Evolutionary conservation across 2,888 invertebrate species (phyloP), one percentile per base, ranked within the genome.

Genomic region (Scaptomyza tumidula): DNA sequence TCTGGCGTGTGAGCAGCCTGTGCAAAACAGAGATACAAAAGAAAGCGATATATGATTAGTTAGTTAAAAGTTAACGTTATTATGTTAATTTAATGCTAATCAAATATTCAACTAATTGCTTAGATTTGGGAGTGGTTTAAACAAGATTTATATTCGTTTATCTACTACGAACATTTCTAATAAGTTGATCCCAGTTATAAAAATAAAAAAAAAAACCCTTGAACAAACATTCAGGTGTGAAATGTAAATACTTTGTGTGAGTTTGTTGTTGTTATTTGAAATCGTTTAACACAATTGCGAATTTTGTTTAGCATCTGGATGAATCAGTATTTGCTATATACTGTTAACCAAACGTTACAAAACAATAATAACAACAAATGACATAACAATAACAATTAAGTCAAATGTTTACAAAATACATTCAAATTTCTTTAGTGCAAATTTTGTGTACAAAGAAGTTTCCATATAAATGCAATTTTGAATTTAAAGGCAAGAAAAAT

Each of bases 1-100:
- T 96, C 95, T 13, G 95, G 94, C 79, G 96, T 94, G 80, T 95
- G 95, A 88, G 95, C 94, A 89, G 94, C 93, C 94, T 94, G 92
- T 0, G 91, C 91, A 57, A 10, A 45, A 53, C 66, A 27, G 48
- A 53, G 66, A 27, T 5, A 44, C 10, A 48, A 6, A 52, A 31
- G 16, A 54, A 10, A 35, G 16, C 9, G 3, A 19, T 46, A 19
- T 46, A 1, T n/a, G 9, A 53, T 74, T 53, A 71, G 53, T 69
- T 24, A 24, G 37, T 37, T 37, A n/a, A 35, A 10, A 61, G 43
- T 71, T 71, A 54, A 43, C 53, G n/a, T 6, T 10, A 13, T 11
- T 16, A 2, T 59, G 37, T 16, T 59, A 71, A 71, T 66, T 41
- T 7, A 37, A 66, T 57, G 66, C 27, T 56, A 60, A 71, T 48